phyloP scores from a whole-genome alignment of 2,113 vertebrate genomes.

The Syngnathus typhle region DNA sequence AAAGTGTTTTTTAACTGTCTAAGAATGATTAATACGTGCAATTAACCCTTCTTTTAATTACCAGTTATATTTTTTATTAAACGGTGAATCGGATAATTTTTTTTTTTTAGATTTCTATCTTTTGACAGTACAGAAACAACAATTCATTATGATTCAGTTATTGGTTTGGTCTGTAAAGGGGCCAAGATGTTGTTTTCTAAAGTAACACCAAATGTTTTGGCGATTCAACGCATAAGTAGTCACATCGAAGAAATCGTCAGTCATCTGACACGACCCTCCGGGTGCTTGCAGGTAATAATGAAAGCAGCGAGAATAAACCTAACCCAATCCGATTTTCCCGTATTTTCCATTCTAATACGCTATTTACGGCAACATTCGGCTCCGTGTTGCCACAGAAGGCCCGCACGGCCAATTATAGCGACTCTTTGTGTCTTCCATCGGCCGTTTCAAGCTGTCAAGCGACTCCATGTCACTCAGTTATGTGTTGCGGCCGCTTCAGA shows the following conservation, averaged over 20 bases:
- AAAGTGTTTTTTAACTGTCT: neutral
- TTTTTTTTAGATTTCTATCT: no score
- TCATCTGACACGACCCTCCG: neutral
- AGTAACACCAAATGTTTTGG: no score
- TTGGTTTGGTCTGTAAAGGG: no score
- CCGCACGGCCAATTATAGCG: conserved; percentile 28
- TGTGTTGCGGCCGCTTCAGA: conserved; percentile 42
- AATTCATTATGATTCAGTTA: no score
- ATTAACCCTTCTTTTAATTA: no score
- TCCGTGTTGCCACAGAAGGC: conserved; percentile 14
- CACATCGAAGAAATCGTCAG: neutral
- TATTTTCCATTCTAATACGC: neutral
- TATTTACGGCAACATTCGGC: neutral
- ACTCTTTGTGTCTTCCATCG: conserved; percentile 36
- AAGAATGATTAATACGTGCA: neutral
- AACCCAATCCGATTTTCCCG: conserved; percentile 7
- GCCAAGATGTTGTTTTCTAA: no score
- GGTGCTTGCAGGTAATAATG: conserved; percentile 7
- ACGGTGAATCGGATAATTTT: no score
- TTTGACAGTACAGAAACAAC: no score
- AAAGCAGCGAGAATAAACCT: neutral
- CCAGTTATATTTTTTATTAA: no score
- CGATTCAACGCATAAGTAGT: no score
- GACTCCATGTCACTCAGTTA: conserved; percentile 45
- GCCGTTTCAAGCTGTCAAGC: conserved; percentile 50